Evolutionary conservation across 2,113 vertebrate genomes (phyloP), one percentile per base, ranked within the genome.

Genomic region (Columbina picui): DNA sequence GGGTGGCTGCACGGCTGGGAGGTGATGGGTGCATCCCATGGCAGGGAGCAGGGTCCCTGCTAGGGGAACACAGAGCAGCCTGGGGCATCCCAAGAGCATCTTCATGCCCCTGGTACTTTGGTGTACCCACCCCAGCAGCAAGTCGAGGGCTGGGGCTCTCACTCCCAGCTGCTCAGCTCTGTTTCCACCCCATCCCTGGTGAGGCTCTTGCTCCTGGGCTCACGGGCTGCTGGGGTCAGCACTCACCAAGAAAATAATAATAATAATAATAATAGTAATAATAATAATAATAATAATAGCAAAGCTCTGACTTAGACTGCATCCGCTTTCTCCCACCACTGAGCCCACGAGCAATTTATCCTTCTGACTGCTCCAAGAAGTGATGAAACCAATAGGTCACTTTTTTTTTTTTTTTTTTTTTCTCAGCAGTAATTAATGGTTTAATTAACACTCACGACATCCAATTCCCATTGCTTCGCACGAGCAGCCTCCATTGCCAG

Each of bases 361-460:
- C 85, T 83, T 69, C 75, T 27, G 15, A 9, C 57, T 60, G 10
- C 78, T 91, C 82, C 59, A 43, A 84, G 79, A 86, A 86, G 71
- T 2, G 0, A 52, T 39, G 83, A 93, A 93, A 92, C 84, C 67
- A 79, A 83, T 56, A 70, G 88, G 88, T 88, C 88, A 50, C 26
- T 56, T 57, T 8, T 2, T 52, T 52, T 52, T 57, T 8, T 2
- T 52, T 52, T 52, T 52, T 52, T 32, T 43, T 30, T 36, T 29
- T 1, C 94, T 85, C 78, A 60, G 78, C 95, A 65, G 94, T 97
- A 96, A 97, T 97, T 97, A 97, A 96, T 95, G 95, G 63, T 49
- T 88, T 96, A 96, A 97, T 97, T 97, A 97, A 90, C 94, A 85
- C 91, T 91, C 91, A 30, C 21, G 81, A 94, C 96, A 89, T 96